These are phyloP conservation scores for Parazoanthus swiftii DNA, from an alignment of 92 coral and sea anemone species.

Conservation along the genomic window DNA sequence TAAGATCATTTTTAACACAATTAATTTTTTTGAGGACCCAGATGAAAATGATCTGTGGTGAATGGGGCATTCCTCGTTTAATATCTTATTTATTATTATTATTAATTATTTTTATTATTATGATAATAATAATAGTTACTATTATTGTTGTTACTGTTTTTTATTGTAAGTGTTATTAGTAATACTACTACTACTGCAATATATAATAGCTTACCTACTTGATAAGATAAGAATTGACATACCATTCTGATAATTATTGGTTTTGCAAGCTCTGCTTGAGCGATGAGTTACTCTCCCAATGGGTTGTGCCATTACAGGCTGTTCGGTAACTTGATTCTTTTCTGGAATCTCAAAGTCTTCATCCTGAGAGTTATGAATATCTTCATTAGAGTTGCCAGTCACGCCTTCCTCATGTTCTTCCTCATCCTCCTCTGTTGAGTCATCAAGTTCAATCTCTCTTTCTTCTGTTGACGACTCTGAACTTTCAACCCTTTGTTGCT, in stretches of 20 bases:
- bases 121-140: too few species aligned
- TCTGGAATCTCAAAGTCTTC: background rate
- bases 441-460: background rate
- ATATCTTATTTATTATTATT: too few species aligned
- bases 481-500: background rate
- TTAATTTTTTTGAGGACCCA: too few species aligned
- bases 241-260: background rate
- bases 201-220: too few species aligned
- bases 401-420: background rate
- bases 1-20: too few species aligned
- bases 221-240: background rate
- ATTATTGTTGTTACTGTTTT: too few species aligned
- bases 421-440: background rate
- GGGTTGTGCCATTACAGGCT: background rate
- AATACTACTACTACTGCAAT: too few species aligned
- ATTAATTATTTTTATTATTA: too few species aligned
- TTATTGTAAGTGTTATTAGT: too few species aligned
- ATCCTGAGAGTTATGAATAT: background rate
- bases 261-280: background rate
- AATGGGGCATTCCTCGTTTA: too few species aligned
- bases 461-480: constrained; percentile 5
- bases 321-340: background rate
- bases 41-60: too few species aligned
- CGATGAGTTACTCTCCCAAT: constrained; percentile 5
- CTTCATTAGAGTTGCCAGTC: background rate